Base-by-base conservation (phyloP, 2,113 vertebrate species). In the Lepus americanus region DNA sequence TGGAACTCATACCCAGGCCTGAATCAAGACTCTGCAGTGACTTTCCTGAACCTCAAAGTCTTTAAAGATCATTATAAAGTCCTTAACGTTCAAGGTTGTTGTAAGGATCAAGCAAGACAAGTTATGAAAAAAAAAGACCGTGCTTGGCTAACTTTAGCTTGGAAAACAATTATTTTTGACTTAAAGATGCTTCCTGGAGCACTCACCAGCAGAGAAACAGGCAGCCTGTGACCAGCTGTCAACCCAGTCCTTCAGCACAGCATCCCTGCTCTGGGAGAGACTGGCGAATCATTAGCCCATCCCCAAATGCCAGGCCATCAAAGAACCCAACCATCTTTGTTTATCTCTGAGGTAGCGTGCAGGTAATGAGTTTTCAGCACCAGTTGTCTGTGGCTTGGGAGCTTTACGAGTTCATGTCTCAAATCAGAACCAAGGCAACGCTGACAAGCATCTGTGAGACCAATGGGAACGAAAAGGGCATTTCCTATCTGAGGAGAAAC, bases 391-490 rank as follows among this genome's bases (percentile, higher is more conserved):
- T 66, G 85, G 87, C 61, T 93, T 73, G 85, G 89, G 95, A 96
- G 94, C 74, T 59, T 83, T 97, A 85, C 72, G 67, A 64, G 69
- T 95, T 97, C 92, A 90, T 31, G 95, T 97, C 86, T 97, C 91
- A 90, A 94, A 93, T 33, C 94, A 76, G 97, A 97, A 94, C 31
- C 83, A 76, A 97, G 59, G 36, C 13, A 31, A 93, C 63, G 53
- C 39, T 93, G 95, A 92, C 82, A 98, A 98, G 96, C 95, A 98
- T 96, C 96, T 98, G 97, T 97, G 97, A 93, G 86, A 92, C 77
- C 97, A 97, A 97, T 86, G 83, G 97, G 96, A 93, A 84, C 81
- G 88, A 79, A 91, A 80, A 95, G 89, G 90, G 67, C 95, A 96
- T 91, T 92, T 96, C 76, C 97, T 72, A 96, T 87, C 90, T 88